phyloP scores from a whole-genome alignment of 2,888 invertebrate species.

The Thumatha senex region DNA sequence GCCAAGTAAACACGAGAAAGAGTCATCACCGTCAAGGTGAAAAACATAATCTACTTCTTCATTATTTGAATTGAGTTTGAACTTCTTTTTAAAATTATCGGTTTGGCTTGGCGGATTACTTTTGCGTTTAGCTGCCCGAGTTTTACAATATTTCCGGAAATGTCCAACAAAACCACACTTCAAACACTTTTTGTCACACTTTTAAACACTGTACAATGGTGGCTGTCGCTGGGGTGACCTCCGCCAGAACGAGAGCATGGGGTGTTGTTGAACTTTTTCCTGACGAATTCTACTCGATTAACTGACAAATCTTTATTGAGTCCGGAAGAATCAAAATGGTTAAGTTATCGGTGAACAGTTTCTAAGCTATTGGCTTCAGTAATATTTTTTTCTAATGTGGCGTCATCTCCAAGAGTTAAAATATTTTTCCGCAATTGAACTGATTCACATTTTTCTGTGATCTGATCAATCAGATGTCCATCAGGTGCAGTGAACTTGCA shows the following conservation, averaged over 20 bases:
- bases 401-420: conserved; percentile 23
- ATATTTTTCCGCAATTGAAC: conserved; percentile 26
- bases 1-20: conserved; percentile 13
- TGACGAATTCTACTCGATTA: background rate
- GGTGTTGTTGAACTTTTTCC: too few species aligned
- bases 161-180: too few species aligned
- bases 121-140: background rate
- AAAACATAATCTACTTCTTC: conserved; percentile 20
- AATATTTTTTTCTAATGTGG: conserved; percentile 22
- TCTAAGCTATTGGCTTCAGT: conserved; percentile 31
- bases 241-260: too few species aligned
- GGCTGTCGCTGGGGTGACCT: too few species aligned
- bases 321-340: too few species aligned
- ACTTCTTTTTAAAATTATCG: background rate
- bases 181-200: background rate
- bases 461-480: conserved; percentile 23
- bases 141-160: too few species aligned
- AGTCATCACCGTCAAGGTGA: conserved; percentile 19
- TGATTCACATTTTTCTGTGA: conserved; percentile 24
- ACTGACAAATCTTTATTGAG: too few species aligned
- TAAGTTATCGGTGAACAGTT: conserved; percentile 16
- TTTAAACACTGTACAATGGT: too few species aligned
- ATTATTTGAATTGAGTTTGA: background rate
- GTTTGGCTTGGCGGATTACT: background rate
- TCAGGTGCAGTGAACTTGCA: conserved; percentile 30